These are phyloP conservation scores for Forbesichthys agassizii DNA, from an alignment of 2,113 vertebrate genomes.

Conservation along the genomic window DNA sequence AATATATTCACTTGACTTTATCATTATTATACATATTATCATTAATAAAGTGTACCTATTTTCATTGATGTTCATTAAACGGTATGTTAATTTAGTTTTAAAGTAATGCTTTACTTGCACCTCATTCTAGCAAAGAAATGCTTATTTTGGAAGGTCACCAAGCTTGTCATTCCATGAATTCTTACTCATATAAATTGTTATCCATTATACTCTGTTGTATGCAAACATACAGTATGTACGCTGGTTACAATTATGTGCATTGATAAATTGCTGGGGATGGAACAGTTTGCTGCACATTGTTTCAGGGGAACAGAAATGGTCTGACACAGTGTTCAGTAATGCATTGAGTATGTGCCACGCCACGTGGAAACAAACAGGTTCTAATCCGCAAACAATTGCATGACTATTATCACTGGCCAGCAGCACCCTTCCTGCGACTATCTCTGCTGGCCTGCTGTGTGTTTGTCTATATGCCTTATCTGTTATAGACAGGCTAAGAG, in stretches of 20 bases:
- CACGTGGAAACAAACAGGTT: slow-evolving; percentile 42
- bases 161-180: too few relatives aligned
- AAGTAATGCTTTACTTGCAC: too few relatives aligned
- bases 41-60: too few relatives aligned
- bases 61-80: too few relatives aligned
- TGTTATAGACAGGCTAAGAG: slow-evolving; percentile 12
- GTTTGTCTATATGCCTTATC: background rate
- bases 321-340: slow-evolving; percentile 11
- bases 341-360: slow-evolving; percentile 41
- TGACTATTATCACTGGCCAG: slow-evolving; percentile 42
- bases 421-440: slow-evolving; percentile 38
- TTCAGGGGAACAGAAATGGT: slow-evolving; percentile 18
- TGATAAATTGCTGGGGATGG: background rate
- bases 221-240: background rate
- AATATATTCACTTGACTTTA: too few relatives aligned
- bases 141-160: too few relatives aligned
- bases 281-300: slow-evolving; percentile 4
- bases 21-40: too few relatives aligned
- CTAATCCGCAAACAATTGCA: slow-evolving; percentile 53
- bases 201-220: too few relatives aligned
- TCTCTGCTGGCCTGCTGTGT: slow-evolving; percentile 24
- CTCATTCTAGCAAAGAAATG: too few relatives aligned
- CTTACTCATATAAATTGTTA: too few relatives aligned
- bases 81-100: too few relatives aligned
- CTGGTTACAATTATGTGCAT: background rate